These are phyloP conservation scores for Mallotus villosus DNA, from an alignment of 2,797 vertebrate genomes.

Conservation along the genomic window DNA sequence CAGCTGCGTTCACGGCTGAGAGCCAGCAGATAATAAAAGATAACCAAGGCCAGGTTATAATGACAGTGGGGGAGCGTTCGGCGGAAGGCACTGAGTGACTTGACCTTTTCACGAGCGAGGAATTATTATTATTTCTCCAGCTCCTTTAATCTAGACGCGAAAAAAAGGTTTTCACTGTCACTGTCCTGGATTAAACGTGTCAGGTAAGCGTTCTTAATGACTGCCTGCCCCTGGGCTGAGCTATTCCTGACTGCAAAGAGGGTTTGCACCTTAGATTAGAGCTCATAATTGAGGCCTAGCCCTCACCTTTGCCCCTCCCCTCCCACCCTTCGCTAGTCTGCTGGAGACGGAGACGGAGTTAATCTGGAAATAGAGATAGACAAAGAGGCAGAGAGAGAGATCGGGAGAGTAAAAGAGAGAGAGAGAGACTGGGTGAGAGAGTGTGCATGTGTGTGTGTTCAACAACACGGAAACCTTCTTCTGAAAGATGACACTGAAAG, in stretches of 20 bases:
- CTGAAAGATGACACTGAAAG: slow-evolving; percentile 9
- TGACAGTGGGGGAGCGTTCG: neutral
- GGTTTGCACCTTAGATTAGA: slow-evolving; percentile 75
- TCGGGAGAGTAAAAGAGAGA: too few relatives aligned
- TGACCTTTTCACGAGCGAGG: slow-evolving; percentile 8
- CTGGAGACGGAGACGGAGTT: neutral
- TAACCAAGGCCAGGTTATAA: slow-evolving; percentile 15
- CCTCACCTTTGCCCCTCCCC: slow-evolving; percentile 28
- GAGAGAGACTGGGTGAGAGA: neutral
- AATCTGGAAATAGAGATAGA: neutral
- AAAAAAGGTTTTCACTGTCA: slow-evolving; percentile 27
- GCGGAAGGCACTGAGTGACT: neutral
- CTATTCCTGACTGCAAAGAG: slow-evolving; percentile 74
- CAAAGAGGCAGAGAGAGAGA: too few relatives aligned
- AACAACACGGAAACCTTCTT: neutral
- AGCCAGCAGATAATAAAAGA: neutral
- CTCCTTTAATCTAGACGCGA: neutral
- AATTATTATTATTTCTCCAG: too few relatives aligned
- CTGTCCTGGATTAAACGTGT: slow-evolving; percentile 42
- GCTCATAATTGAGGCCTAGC: slow-evolving; percentile 64
- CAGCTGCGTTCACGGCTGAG: too few relatives aligned
- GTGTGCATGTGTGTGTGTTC: too few relatives aligned
- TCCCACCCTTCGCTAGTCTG: slow-evolving; percentile 27
- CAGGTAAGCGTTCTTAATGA: slow-evolving; percentile 53
- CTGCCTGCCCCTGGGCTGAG: slow-evolving; percentile 33